These are phyloP conservation scores for Coleophora deauratella DNA, from an alignment of 2,888 invertebrate genomes.

Conservation along the genomic window DNA sequence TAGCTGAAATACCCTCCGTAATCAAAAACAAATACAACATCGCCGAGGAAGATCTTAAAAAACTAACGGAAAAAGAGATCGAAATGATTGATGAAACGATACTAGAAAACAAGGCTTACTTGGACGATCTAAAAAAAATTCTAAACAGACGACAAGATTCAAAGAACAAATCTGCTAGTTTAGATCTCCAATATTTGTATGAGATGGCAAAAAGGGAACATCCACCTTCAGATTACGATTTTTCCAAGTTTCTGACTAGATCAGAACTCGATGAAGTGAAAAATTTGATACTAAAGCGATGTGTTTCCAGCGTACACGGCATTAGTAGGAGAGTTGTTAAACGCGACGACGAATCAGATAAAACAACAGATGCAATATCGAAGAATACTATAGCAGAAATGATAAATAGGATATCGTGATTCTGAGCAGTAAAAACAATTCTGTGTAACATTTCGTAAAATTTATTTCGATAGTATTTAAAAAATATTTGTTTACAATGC, in stretches of 20 bases:
- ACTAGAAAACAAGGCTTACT: constrained; percentile 44
- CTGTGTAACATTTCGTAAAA: too few relatives aligned
- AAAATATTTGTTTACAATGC: too few relatives aligned
- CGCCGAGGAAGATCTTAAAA: constrained; percentile 32
- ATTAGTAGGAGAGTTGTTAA: constrained; percentile 38
- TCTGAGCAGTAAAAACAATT: too few relatives aligned
- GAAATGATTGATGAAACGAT: constrained; percentile 55
- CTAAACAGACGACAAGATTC: constrained; percentile 34
- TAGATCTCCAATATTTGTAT: constrained; percentile 47
- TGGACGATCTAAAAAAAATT: constrained; percentile 47
- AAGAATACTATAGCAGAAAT: constrained; percentile 15
- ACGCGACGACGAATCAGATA: constrained; percentile 3
- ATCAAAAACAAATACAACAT: constrained; percentile 39
- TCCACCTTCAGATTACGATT: constrained; percentile 25
- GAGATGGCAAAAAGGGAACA: constrained; percentile 42
- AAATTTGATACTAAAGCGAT: constrained; percentile 40
- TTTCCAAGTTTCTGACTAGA: constrained; percentile 39
- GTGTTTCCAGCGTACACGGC: constrained; percentile 43
- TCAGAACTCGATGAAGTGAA: constrained; percentile 47
- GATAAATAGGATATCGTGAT: too few relatives aligned
- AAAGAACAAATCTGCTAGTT: constrained; percentile 25
- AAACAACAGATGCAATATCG: constrained; percentile 25
- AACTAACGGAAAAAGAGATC: constrained; percentile 44
- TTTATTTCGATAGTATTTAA: too few relatives aligned
- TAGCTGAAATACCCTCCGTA: constrained; percentile 25